These are phyloP conservation scores for Calliphora vomitoria DNA, from an alignment of 2,888 invertebrate genomes.

Conservation along the genomic window DNA sequence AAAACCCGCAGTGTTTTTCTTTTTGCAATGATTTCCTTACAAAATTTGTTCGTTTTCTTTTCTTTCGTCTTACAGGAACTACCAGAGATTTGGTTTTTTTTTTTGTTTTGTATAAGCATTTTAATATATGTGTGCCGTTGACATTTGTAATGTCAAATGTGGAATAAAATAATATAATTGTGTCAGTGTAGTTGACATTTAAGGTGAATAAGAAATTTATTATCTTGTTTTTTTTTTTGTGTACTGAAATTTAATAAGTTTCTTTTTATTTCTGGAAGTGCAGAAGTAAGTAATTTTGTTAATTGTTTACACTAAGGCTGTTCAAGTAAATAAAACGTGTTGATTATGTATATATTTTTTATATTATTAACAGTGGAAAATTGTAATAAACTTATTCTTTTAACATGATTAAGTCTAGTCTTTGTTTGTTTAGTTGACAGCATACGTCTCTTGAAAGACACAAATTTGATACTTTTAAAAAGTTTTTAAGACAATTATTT, in stretches of 20 bases:
- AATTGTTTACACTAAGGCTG: slow-evolving; percentile 34
- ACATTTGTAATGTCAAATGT: slow-evolving; percentile 62
- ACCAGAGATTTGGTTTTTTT: not conserved
- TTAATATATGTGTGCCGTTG: slow-evolving; percentile 21
- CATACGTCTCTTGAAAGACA: not conserved
- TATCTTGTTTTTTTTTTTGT: slow-evolving; percentile 8
- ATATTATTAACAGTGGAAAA: not conserved
- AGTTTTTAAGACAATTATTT: not conserved
- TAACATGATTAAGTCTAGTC: slow-evolving; percentile 50
- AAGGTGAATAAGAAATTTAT: slow-evolving; percentile 58
- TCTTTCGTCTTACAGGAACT: not conserved
- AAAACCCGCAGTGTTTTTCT: no score
- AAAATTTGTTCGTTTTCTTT: no score
- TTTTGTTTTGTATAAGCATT: not conserved
- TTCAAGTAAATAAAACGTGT: slow-evolving; percentile 32
- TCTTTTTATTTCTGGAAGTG: not conserved
- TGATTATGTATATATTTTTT: not conserved
- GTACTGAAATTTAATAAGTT: slow-evolving; percentile 43
- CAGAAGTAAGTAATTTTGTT: slow-evolving; percentile 41
- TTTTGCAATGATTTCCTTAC: no score
- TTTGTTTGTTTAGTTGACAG: not conserved
- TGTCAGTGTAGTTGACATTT: slow-evolving; percentile 70
- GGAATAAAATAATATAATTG: slow-evolving; percentile 61
- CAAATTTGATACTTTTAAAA: not conserved
- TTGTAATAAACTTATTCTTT: slow-evolving; percentile 40